Conservation (phyloP, 2,113 vertebrate genomes). For the Chaetodon auriga region DNA sequence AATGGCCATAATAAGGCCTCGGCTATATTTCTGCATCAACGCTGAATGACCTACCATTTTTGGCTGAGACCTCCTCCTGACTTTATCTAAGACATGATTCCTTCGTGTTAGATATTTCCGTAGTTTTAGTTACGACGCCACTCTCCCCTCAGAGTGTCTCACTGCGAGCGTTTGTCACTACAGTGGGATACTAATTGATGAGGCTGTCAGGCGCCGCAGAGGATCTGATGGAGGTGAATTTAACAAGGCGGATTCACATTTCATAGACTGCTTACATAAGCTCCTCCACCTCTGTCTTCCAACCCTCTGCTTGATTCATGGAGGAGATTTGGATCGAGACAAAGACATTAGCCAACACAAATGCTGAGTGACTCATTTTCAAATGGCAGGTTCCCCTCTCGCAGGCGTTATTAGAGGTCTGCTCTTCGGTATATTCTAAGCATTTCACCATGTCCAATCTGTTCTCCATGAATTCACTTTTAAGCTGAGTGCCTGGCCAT, state of each 20-base stretch:
- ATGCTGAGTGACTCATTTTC: slow-evolving; percentile 76
- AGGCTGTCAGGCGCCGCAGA: slow-evolving; percentile 45
- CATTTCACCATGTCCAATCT: slow-evolving; percentile 41
- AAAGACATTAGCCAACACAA: slow-evolving; percentile 73
- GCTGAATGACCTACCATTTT: slow-evolving; percentile 24
- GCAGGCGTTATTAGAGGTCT: slow-evolving; percentile 36
- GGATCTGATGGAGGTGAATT: slow-evolving; percentile 67
- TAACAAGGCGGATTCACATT: slow-evolving; percentile 71
- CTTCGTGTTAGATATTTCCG: slow-evolving; percentile 25
- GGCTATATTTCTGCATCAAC: neutral
- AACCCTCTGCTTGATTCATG: slow-evolving; percentile 66
- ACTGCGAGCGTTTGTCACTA: slow-evolving; percentile 21
- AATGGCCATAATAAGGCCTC: slow-evolving; percentile 15
- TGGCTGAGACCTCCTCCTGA: slow-evolving; percentile 1
- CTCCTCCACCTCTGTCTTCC: slow-evolving; percentile 69
- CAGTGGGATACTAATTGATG: slow-evolving; percentile 42
- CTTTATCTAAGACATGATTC: slow-evolving; percentile 16
- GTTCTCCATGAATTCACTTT: slow-evolving; percentile 44
- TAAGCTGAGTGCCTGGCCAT: slow-evolving; percentile 6
- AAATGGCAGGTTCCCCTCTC: slow-evolving; percentile 67
- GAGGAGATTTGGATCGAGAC: slow-evolving; percentile 70
- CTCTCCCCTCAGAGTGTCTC: neutral
- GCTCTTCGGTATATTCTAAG: slow-evolving; percentile 40
- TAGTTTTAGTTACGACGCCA: neutral
- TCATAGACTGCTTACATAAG: slow-evolving; percentile 72